phyloP scores from a whole-genome alignment of 2,797 vertebrate species.

The Hipposideros larvatus region DNA sequence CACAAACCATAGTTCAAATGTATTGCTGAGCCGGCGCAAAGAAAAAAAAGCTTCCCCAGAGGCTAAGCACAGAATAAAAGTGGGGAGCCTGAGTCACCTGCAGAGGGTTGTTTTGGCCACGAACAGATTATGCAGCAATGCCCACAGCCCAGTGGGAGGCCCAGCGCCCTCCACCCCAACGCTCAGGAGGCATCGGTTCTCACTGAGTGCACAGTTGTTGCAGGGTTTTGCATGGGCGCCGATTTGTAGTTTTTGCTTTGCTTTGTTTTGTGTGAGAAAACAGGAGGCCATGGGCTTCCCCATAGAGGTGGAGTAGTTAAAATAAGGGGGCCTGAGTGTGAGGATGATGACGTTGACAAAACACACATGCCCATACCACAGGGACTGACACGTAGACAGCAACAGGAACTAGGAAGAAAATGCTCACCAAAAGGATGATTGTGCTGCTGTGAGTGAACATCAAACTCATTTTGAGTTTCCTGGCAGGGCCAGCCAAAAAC shows the following conservation, averaged over 20 bases:
- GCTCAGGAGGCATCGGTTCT: fast-evolving
- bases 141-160: not conserved
- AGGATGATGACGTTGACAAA: not conserved
- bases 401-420: not conserved
- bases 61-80: not conserved
- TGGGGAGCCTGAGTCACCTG: not conserved
- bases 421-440: fast-evolving
- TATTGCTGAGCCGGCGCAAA: no score
- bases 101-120: not conserved
- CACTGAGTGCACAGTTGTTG: fast-evolving
- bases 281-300: not conserved
- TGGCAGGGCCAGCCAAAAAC: not conserved
- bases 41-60: not conserved
- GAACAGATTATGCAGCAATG: fast-evolving
- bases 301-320: not conserved
- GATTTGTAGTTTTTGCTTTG: not conserved
- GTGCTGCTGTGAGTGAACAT: not conserved
- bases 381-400: not conserved
- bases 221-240: fast-evolving
- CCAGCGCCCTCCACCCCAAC: not conserved
- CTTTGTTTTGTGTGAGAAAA: not conserved
- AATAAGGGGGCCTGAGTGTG: fast-evolving
- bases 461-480: not conserved
- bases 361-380: not conserved
- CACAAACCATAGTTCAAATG: not conserved